These are phyloP conservation scores for Apeltes quadracus DNA, from an alignment of 2,113 vertebrate species.

Conservation along the genomic window DNA sequence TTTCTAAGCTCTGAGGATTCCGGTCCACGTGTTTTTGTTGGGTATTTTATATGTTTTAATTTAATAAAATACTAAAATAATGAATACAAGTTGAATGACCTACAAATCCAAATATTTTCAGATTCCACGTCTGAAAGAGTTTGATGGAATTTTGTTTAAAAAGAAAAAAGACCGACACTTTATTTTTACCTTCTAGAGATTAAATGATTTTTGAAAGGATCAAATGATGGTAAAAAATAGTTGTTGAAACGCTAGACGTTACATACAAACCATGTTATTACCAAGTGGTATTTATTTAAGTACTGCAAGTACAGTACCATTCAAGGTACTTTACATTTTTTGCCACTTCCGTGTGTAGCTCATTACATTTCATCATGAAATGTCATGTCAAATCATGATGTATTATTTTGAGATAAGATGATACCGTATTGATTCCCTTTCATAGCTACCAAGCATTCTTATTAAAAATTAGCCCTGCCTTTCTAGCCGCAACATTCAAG, in stretches of 20 bases:
- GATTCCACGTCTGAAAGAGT: not conserved
- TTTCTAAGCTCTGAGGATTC: conserved; percentile 47
- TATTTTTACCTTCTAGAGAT: too few species aligned
- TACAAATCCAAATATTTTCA: not conserved
- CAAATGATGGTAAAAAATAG: not conserved
- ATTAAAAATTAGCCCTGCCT: not conserved
- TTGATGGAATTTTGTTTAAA: too few species aligned
- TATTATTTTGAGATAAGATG: not conserved
- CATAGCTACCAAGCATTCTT: not conserved
- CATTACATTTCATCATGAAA: not conserved
- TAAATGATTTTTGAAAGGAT: too few species aligned
- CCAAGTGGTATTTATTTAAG: not conserved
- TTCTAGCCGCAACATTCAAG: not conserved
- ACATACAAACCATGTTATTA: not conserved
- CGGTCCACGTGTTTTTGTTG: conserved; percentile 59
- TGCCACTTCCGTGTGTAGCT: not conserved
- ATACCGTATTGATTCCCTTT: not conserved
- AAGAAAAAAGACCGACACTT: too few species aligned
- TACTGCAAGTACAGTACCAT: not conserved
- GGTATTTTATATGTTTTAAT: conserved; percentile 32
- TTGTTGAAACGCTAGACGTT: not conserved
- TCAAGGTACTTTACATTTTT: not conserved
- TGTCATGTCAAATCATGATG: not conserved
- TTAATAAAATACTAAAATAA: conserved; percentile 58
- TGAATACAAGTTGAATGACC: not conserved